Evolutionary conservation across 1,140 invertebrate species (phyloP).

Genomic region (Gonioctena quinquepunctata): DNA sequence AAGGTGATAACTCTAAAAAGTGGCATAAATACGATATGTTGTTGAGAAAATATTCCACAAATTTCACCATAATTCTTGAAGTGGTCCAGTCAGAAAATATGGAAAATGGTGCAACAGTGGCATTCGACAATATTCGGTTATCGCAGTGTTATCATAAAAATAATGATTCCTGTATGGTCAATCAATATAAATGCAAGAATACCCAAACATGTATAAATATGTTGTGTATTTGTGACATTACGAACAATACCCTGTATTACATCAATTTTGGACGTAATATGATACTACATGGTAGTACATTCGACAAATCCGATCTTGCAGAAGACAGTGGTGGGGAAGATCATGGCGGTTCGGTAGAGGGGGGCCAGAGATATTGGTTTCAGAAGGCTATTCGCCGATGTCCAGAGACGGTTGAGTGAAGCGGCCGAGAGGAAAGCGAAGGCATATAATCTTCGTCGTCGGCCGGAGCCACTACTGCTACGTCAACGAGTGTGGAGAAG

Average conservation of each 20-base stretch:
- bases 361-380: neutral
- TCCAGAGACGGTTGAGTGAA: neutral
- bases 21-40: constrained; percentile 67
- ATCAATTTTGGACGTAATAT: constrained; percentile 36
- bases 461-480: neutral
- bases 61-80: constrained; percentile 69
- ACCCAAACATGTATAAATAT: constrained; percentile 74
- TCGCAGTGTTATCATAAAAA: constrained; percentile 74
- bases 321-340: neutral
- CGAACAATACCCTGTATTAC: constrained; percentile 40
- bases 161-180: constrained; percentile 60
- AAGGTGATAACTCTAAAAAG: constrained; percentile 63
- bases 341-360: neutral
- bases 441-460: neutral
- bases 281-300: constrained; percentile 10
- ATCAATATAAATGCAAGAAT: constrained; percentile 62
- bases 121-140: constrained; percentile 78
- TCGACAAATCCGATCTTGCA: neutral
- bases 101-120: constrained; percentile 65
- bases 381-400: neutral
- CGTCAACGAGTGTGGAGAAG: constrained; percentile 6
- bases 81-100: constrained; percentile 58
- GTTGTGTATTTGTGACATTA: constrained; percentile 57
- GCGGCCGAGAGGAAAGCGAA: neutral
- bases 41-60: constrained; percentile 67